Evolutionary conservation across 2,888 invertebrate genomes (phyloP).

Genomic region (Macropis europaea): DNA sequence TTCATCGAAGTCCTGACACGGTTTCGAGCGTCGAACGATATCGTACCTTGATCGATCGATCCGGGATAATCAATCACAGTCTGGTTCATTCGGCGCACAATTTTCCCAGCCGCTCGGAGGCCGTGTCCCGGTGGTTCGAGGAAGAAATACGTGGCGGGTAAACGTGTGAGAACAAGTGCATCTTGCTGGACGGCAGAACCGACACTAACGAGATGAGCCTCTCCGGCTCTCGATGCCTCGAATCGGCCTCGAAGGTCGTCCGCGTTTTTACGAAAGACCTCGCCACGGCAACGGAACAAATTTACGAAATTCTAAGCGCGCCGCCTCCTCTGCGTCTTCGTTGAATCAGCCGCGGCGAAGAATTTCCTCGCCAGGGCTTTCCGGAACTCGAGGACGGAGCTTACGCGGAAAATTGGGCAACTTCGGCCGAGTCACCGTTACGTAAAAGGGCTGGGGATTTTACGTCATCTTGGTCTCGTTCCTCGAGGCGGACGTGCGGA

Average conservation of each 20-base stretch:
- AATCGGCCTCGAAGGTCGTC: conserved; percentile 74
- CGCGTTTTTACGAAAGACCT: conserved; percentile 69
- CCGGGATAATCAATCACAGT: too few relatives aligned
- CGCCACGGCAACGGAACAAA: conserved; percentile 30
- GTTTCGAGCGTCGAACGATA: too few relatives aligned
- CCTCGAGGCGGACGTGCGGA: too few relatives aligned
- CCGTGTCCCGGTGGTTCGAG: neutral
- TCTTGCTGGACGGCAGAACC: conserved; percentile 66
- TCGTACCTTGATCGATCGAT: too few relatives aligned
- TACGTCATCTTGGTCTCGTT: neutral
- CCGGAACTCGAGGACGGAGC: too few relatives aligned
- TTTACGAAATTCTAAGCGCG: conserved; percentile 45
- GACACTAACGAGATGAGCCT: conserved; percentile 74
- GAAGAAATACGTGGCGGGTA: neutral
- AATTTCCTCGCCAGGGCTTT: neutral
- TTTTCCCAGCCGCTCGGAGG: neutral
- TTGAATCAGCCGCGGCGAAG: neutral
- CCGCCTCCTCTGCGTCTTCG: neutral
- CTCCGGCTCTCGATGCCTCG: conserved; percentile 62
- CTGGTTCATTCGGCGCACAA: neutral
- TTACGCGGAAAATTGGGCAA: conserved; percentile 7
- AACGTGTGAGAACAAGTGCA: conserved; percentile 64
- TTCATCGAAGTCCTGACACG: too few relatives aligned
- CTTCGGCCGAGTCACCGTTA: neutral
- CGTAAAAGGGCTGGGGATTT: neutral